Evolutionary conservation across 1,140 invertebrate genomes (phyloP), one percentile per base, ranked within the genome.

Genomic region (Idris sp.): DNA sequence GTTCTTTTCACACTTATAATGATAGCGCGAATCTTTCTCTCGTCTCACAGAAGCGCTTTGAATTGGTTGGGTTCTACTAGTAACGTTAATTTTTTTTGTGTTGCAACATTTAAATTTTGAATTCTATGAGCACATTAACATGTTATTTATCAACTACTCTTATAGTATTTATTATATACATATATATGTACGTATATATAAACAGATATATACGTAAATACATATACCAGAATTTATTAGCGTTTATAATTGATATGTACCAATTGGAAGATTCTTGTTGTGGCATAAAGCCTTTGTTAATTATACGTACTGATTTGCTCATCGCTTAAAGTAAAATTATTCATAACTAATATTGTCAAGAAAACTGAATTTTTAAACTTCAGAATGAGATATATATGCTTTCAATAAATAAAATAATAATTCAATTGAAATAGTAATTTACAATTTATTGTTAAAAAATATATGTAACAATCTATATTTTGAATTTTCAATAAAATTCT

Each of bases 241-340:
- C 62, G 71, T 82, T 48, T 81, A 78, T 78, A 78, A 75, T 80
- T 87, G 86, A 87, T 87, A 87, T 87, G 86, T 87, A 87, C 83
- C 83, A 86, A 86, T 86, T 87, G 86, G 86, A 87, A 87, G 86
- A 87, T 84, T 84, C 82, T 79, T 83, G 81, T 84, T 61, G 46
- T 44, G 59, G 75, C 69, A 69, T 74, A 74, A 10, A 51, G 71
- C 54, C 71, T 8, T n/a, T n/a, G n/a, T n/a, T n/a, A n/a, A n/a
- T 73, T 67, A 48, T 58, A 49, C 68, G 71, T 74, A 74, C 19
- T 56, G 30, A 49, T 62, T 68, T 54, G 28, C 49, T 68, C 28
- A 33, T 49, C 35, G 51, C 67, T 61, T 44, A 7, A 11, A 26
- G 28, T 14, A 4, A 54, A 61, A 62, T 25, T 3, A 53, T 10